Conservation (phyloP, 2,888 invertebrate species). For the Hydraecia micacea region DNA sequence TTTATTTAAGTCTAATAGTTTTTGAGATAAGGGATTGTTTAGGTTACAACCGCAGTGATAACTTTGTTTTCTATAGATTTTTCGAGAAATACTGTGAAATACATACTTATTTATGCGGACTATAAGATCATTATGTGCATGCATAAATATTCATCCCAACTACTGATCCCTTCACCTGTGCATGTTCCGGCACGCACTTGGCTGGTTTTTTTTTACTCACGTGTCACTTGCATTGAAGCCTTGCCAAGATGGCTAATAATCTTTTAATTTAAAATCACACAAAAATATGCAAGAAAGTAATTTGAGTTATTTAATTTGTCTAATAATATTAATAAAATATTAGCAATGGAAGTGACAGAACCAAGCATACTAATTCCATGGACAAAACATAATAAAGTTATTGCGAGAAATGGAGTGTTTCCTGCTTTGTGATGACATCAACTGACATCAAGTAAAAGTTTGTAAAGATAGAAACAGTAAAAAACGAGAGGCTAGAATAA, state of each 20-base stretch:
- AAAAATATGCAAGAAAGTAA: neutral
- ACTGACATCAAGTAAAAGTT: slow-evolving; percentile 9
- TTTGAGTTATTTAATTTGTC: neutral
- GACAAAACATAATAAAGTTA: neutral
- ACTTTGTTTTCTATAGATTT: neutral
- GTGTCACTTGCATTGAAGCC: neutral
- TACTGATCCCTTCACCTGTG: neutral
- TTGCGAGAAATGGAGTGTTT: slow-evolving; percentile 15
- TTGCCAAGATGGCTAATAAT: too few relatives aligned
- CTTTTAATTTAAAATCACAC: neutral
- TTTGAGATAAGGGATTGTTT: neutral
- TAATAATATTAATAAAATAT: neutral
- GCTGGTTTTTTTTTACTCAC: neutral
- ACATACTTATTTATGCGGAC: neutral
- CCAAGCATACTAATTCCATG: too few relatives aligned
- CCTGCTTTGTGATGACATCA: neutral
- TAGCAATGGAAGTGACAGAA: neutral
- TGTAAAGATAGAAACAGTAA: slow-evolving; percentile 16
- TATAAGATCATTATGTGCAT: too few relatives aligned
- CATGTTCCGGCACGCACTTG: neutral
- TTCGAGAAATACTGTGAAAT: neutral
- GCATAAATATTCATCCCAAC: neutral
- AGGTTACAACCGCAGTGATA: neutral
- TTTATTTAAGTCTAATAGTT: neutral
- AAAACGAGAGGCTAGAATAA: neutral